Base-by-base conservation (phyloP, 2,888 invertebrate species). In the Cosmopolites sordidus region DNA sequence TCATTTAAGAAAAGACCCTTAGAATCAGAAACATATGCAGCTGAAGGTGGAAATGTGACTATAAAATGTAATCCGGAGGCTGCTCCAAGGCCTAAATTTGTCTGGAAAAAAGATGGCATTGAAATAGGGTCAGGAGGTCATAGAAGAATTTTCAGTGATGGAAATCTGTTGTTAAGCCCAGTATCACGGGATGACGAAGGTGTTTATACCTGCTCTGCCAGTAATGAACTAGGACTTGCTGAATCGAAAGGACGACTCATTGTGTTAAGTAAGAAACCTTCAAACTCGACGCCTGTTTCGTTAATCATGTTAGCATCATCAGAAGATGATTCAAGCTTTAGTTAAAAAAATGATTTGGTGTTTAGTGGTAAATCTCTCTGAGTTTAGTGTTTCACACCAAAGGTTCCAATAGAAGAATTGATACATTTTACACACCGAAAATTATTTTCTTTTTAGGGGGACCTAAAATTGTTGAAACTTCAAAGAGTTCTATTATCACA, bases 1-100 rank as follows among this genome's bases (percentile, higher is more conserved):
- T 87, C 92, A 1, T 96, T 97, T 69, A 87, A 87, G 65, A 96
- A 96, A 71, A 79, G 79, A 33, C 96, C 96, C 0, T 73, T 96
- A 16, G 91, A 93, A 70, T 81, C 88, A 0, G 93, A 93, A 76
- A 90, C 90, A 2, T 94, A 92, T 72, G 95, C 93, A 0, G 92
- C 92, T 1, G 89, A 92, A 71, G 87, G 87, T 60, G 92, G 93
- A 11, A 95, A 94, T 71, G 88, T 91, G 0, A 94, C 95, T 0
- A 86, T 97, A 48, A 80, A 83, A 48, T 97, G 96, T 69, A 86
- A 89, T 69, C 96, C 96, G 0, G 96, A 97, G 75, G 95, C 95
- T 11, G 94, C 96, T 0, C 96, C 97, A 0, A 82, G 82, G 63
- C 93, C 95, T 0, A 83, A 84, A 60, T 92, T 92, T 68, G 81